Conservation (phyloP, 2,888 invertebrate species). For the Agrotis puta region DNA sequence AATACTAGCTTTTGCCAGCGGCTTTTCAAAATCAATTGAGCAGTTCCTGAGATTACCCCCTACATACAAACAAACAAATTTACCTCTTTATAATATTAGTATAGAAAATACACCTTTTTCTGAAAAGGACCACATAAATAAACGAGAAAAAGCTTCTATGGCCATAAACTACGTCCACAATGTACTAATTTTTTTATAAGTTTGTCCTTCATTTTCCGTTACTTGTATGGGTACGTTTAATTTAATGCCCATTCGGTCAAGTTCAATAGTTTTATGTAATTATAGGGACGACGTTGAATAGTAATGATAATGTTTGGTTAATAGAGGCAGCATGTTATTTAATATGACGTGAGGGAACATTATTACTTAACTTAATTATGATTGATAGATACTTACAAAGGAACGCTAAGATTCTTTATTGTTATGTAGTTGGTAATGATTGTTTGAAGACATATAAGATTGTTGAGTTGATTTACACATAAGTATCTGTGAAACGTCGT, state of each 20-base stretch:
- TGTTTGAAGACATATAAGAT: not conserved
- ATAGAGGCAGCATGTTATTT: conserved; percentile 21
- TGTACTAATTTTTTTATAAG: conserved; percentile 7
- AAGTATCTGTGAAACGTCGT: not conserved
- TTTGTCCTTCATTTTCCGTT: conserved; percentile 47
- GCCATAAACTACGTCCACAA: too few relatives aligned
- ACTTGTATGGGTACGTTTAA: conserved; percentile 21
- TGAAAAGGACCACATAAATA: too few relatives aligned
- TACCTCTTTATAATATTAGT: too few relatives aligned
- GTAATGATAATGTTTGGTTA: conserved; percentile 27
- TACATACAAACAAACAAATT: too few relatives aligned
- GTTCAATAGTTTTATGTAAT: conserved; percentile 49
- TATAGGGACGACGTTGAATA: conserved; percentile 17
- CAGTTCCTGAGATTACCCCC: too few relatives aligned
- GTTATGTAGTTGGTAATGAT: conserved; percentile 1
- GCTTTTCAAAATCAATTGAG: too few relatives aligned
- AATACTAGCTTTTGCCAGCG: too few relatives aligned
- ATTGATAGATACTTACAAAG: conserved; percentile 19
- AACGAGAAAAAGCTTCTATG: too few relatives aligned
- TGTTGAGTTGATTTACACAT: not conserved
- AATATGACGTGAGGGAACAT: conserved; percentile 26
- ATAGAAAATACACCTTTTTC: too few relatives aligned
- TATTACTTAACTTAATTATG: conserved; percentile 20
- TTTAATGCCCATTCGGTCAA: conserved; percentile 40
- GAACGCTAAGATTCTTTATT: not conserved